Base-by-base conservation (phyloP, 64 coral and sea anemone genomes). In the Exaiptasia diaphana region DNA sequence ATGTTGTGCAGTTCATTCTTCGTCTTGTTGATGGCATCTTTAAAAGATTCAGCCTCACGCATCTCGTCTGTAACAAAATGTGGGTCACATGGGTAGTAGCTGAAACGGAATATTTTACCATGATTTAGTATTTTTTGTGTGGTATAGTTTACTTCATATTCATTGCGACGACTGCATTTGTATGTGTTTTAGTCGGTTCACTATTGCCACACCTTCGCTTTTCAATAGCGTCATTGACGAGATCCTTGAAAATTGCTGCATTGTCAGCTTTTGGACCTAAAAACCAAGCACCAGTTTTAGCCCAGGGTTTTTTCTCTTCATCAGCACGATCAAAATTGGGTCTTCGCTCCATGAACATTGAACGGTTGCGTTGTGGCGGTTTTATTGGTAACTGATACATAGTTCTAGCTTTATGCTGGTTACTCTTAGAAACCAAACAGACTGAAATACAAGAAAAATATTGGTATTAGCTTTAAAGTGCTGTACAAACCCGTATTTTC, bases 181-280 rank as follows among this genome's bases (percentile, higher is more conserved):
- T 38, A n/a, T 3, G 21, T 5, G 27, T 5, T 32, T 2, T 32
- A 3, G 64, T 31, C 35, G 23, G 24, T 15, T 27, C 7, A 6
- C 18, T 3, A 68, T 68, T 12, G 20, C 4, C n/a, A 52, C 10
- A 52, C 10, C 49, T 52, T 52, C 49, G 10, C 10, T 52, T 25
- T 4, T 79, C 41, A 1, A 91, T 37, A 5, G 81, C 61, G 23
- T 72, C 34, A 1, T 20, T n/a, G 13, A 71, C 53, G 12, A 76
- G 49, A 1, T 83, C 79, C 24, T 11, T 68, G 39, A 71, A 85
- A 18, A 85, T 15, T 17, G 84, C 81, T 10, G 45, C 81, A 40
- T 85, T 91, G 20, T 91, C 88, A 1, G 37, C 88, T 59, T 85
- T 91, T n/a, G 88, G 88, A 35, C 88, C 88, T 14, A 91, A n/a